Evolutionary conservation across 1,140 invertebrate genomes (phyloP).

Genomic region (Aphelenchoides fujianensis): DNA sequence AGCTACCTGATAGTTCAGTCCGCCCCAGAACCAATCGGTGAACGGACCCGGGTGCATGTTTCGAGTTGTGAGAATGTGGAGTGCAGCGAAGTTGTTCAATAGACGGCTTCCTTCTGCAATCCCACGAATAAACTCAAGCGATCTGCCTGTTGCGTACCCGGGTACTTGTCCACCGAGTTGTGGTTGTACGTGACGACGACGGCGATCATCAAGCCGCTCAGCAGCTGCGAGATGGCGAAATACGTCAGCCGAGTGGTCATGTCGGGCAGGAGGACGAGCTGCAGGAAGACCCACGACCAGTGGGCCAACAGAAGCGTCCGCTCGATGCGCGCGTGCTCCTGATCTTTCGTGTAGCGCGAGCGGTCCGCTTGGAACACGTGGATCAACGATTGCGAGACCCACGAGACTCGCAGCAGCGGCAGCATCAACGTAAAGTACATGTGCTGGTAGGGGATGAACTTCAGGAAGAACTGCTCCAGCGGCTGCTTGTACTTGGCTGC

Average conservation of each 20-base stretch:
- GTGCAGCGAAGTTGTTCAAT: slow-evolving; percentile 61
- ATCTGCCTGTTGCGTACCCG: slow-evolving; percentile 34
- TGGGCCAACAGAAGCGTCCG: slow-evolving; percentile 40
- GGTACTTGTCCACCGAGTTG: slow-evolving; percentile 61
- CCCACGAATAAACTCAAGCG: slow-evolving; percentile 21
- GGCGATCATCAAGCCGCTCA: slow-evolving; percentile 54
- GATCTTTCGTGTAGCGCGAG: slow-evolving; percentile 45
- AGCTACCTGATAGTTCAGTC: slow-evolving; percentile 60
- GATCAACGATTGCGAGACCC: slow-evolving; percentile 49
- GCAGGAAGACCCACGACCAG: slow-evolving; percentile 59
- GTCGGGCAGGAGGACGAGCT: slow-evolving; percentile 52
- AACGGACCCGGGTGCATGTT: slow-evolving; percentile 60
- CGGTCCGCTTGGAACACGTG: slow-evolving; percentile 47
- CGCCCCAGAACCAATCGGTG: slow-evolving; percentile 63
- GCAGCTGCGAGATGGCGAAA: slow-evolving; percentile 55
- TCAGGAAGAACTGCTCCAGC: slow-evolving; percentile 52
- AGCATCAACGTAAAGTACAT: slow-evolving; percentile 58
- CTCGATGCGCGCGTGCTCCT: slow-evolving; percentile 48
- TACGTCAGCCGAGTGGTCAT: slow-evolving; percentile 46
- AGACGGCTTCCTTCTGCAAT: slow-evolving; percentile 52
- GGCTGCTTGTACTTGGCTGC: slow-evolving; percentile 57
- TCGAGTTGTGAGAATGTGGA: slow-evolving; percentile 62
- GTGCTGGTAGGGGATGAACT: slow-evolving; percentile 60
- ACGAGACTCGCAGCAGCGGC: slow-evolving; percentile 58
- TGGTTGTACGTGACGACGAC: slow-evolving; percentile 60